A percentile compares a stretch with the other conserved stretches of the same genome.
phyloP scores from a whole-genome alignment of 2,888 invertebrate species.

The Drosophila colorata region DNA sequence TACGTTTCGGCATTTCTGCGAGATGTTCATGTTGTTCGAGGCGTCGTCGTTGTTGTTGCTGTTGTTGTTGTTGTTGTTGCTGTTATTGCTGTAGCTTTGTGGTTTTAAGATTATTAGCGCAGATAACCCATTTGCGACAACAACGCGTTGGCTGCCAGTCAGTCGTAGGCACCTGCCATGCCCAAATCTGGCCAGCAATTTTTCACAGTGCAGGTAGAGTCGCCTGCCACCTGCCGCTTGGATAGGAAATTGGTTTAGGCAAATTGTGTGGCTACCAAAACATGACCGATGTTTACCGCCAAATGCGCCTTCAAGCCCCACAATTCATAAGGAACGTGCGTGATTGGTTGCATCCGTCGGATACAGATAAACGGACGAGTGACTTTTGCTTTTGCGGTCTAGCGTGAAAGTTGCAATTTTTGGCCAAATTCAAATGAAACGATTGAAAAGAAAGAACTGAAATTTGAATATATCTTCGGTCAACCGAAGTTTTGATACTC shows the following conservation, averaged over 20 bases:
- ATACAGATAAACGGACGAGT: constrained; percentile 40
- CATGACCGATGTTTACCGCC: constrained; percentile 71
- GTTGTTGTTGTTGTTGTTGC: constrained; percentile 34
- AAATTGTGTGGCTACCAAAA: constrained; percentile 82
- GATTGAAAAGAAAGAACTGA: constrained; percentile 18
- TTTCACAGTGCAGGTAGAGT: constrained; percentile 66
- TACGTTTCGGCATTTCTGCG: constrained; percentile 64
- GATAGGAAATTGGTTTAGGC: constrained; percentile 84
- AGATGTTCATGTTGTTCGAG: constrained; percentile 48
- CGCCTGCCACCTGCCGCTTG: constrained; percentile 28
- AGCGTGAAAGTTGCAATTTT: constrained; percentile 67
- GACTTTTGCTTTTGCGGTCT: constrained; percentile 15
- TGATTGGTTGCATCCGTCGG: constrained; percentile 67
- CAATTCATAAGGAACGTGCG: constrained; percentile 67
- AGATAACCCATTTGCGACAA: constrained; percentile 75
- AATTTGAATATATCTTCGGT: constrained; percentile 21
- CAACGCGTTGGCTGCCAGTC: constrained; percentile 41
- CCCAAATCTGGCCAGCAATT: constrained; percentile 62
- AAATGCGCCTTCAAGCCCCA: constrained; percentile 13
- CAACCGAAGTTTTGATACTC: constrained; percentile 47
- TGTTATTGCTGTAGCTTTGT: constrained; percentile 59
- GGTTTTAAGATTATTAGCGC: constrained; percentile 79
- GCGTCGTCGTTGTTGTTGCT: constrained; percentile 32
- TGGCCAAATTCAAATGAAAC: constrained; percentile 32
- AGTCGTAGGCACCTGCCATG: constrained; percentile 31